A percentile compares a stretch with the other conserved stretches of the same genome.
Conservation (phyloP, 2,113 vertebrate species). For the Lepisosteus osseus region DNA sequence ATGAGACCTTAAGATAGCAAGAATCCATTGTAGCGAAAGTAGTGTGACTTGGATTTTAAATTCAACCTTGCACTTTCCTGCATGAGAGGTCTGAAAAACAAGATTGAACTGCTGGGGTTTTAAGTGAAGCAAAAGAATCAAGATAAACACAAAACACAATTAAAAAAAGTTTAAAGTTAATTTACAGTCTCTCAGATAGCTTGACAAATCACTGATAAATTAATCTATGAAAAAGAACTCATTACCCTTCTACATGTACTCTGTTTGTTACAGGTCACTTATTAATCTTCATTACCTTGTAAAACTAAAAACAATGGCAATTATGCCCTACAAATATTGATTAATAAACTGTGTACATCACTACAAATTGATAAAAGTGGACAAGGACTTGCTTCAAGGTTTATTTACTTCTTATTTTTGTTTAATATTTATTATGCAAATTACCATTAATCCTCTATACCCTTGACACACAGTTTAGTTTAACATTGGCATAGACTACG, state of each 20-base stretch:
- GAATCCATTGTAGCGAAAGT: conserved; percentile 29
- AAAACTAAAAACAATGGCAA: conserved; percentile 82
- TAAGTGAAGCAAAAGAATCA: conserved; percentile 29
- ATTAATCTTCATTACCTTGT: conserved; percentile 87
- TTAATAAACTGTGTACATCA: conserved; percentile 83
- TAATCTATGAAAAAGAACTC: conserved; percentile 74
- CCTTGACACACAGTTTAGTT: conserved; percentile 42
- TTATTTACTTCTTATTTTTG: conserved; percentile 52
- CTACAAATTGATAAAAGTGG: conserved; percentile 67
- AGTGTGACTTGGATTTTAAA: conserved; percentile 36
- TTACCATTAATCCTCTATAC: conserved; percentile 52
- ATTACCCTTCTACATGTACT: conserved; percentile 78
- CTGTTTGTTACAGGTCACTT: conserved; percentile 85
- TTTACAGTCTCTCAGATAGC: conserved; percentile 66
- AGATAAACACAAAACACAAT: conserved; percentile 48
- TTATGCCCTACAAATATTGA: conserved; percentile 89
- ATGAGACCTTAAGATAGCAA: conserved; percentile 39
- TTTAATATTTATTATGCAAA: conserved; percentile 57
- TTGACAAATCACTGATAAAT: conserved; percentile 89
- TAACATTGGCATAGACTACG: conserved; percentile 25
- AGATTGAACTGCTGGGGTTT: conserved; percentile 35
- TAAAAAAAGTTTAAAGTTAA: conserved; percentile 50
- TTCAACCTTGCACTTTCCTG: conserved; percentile 35
- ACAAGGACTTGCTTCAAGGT: conserved; percentile 61
- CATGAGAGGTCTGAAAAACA: conserved; percentile 29